phyloP scores from a whole-genome alignment of 2,797 vertebrate species.

The Crenuchus spilurus region DNA sequence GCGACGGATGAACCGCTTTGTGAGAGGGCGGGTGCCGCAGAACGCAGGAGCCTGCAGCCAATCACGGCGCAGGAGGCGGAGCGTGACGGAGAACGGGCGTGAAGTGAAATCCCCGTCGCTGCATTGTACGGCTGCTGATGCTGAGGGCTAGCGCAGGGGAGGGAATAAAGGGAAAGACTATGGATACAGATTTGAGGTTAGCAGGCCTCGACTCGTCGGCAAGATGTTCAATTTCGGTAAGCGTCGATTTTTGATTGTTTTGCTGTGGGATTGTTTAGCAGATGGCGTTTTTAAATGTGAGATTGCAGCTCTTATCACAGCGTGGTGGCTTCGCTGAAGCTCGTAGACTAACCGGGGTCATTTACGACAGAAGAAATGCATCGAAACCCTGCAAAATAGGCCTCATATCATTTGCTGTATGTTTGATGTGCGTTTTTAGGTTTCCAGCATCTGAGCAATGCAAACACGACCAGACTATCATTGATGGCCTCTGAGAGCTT shows the following conservation, averaged over 20 bases:
- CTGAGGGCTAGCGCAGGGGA: slow-evolving; percentile 64
- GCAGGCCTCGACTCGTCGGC: slow-evolving; percentile 64
- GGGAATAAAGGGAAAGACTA: slow-evolving; percentile 58
- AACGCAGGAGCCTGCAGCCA: not conserved
- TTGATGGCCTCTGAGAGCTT: no score
- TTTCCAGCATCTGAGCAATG: no score
- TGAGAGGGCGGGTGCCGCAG: no score
- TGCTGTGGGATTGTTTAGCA: not conserved
- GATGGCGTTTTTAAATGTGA: not conserved
- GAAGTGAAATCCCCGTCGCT: slow-evolving; percentile 44
- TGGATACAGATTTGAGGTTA: slow-evolving; percentile 72
- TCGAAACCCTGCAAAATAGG: not conserved
- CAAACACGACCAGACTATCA: no score
- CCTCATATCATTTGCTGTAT: no score
- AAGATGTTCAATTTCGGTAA: slow-evolving; percentile 75
- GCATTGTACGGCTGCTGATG: slow-evolving; percentile 84
- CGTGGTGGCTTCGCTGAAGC: not conserved
- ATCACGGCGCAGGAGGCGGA: not conserved
- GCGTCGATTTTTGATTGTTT: slow-evolving; percentile 30
- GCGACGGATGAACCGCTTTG: no score
- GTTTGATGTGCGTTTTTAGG: no score
- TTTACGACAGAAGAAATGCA: not conserved
- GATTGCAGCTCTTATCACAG: not conserved
- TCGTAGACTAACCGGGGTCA: not conserved
- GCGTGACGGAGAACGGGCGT: not conserved